A percentile compares a stretch with the other conserved stretches of the same genome.
Evolutionary conservation across 2,888 invertebrate species (phyloP).

Genomic region (Pimpla rufipes): DNA sequence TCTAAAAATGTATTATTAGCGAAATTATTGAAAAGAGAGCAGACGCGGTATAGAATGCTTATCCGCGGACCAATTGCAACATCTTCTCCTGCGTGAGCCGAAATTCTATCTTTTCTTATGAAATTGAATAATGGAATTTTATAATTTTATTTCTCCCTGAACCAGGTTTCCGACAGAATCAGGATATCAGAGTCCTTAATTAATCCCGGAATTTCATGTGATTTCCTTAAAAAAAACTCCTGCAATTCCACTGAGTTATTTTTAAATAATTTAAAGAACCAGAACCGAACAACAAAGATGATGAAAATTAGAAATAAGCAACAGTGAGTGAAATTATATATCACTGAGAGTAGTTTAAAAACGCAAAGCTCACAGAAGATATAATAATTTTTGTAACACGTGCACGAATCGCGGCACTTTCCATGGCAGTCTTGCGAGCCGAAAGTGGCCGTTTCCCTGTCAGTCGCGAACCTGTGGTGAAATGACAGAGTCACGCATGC

Average conservation of each 20-base stretch:
- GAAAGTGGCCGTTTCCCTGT: no score
- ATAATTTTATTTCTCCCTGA: background rate
- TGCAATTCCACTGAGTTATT: slow-evolving; percentile 15
- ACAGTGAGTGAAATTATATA: no score
- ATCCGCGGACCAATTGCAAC: background rate
- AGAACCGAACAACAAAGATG: background rate
- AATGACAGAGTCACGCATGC: no score
- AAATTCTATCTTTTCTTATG: background rate
- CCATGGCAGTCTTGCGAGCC: no score
- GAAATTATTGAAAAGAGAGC: no score
- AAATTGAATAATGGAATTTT: background rate
- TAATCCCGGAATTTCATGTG: background rate
- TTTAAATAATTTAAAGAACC: background rate
- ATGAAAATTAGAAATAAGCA: background rate
- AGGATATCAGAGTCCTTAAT: background rate
- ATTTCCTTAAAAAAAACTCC: background rate
- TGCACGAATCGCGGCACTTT: no score
- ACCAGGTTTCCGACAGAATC: slow-evolving; percentile 1
- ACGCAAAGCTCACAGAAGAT: no score
- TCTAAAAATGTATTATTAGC: background rate
- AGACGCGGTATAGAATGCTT: no score
- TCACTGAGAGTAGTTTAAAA: no score
- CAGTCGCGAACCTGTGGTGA: no score
- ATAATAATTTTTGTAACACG: no score
- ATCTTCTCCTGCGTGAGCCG: background rate